Conservation (phyloP, 2,888 invertebrate species). For the Cephus nigrinus region DNA sequence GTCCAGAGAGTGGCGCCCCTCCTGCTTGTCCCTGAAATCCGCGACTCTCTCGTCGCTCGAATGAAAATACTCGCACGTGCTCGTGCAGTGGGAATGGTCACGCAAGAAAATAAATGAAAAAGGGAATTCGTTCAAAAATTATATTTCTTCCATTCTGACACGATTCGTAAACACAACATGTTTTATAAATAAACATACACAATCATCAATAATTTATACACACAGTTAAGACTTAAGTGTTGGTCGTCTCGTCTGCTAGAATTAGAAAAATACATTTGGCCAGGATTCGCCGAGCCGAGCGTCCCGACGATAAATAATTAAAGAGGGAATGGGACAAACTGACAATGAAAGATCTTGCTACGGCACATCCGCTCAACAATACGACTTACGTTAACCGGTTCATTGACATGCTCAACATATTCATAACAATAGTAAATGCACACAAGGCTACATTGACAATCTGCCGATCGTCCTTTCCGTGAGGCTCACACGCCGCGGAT, state of each 20-base stretch:
- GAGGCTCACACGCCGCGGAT: too few relatives aligned
- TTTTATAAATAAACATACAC: constrained; percentile 66
- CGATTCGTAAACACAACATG: constrained; percentile 64
- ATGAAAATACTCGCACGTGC: neutral
- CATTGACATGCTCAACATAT: neutral
- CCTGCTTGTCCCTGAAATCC: too few relatives aligned
- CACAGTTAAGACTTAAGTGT: constrained; percentile 18
- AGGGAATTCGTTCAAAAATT: constrained; percentile 61
- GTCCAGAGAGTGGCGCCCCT: too few relatives aligned
- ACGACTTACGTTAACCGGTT: neutral
- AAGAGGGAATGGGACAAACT: neutral
- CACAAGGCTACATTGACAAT: constrained; percentile 14
- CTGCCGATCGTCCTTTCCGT: neutral
- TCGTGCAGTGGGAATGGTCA: too few relatives aligned
- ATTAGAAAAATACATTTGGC: constrained; percentile 9
- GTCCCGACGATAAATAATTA: too few relatives aligned
- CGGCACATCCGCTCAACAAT: neutral
- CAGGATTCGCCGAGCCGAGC: neutral
- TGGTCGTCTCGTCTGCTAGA: too few relatives aligned
- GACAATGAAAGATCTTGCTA: neutral
- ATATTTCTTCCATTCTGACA: constrained; percentile 65
- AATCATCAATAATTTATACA: constrained; percentile 54
- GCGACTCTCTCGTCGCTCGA: neutral
- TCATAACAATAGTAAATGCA: constrained; percentile 23
- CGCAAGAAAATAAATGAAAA: neutral